Evolutionary conservation across 2,888 invertebrate genomes (phyloP).

Genomic region (Mesodorylaimus sp.): DNA sequence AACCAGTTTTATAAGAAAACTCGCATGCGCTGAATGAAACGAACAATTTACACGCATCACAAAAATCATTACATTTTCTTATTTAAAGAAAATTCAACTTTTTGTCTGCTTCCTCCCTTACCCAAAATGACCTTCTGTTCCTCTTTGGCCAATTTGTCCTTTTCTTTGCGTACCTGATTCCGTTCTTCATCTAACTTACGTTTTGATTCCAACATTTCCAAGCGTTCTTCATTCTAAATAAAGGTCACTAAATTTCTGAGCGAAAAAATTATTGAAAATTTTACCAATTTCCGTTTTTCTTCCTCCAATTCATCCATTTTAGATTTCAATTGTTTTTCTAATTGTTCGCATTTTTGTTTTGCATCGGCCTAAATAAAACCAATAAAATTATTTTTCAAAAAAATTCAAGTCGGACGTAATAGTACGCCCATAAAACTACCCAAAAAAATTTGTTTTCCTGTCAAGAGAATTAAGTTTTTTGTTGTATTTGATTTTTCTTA

Average conservation of each 20-base stretch:
- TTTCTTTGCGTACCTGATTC: slow-evolving; percentile 17
- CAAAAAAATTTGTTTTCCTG: neutral
- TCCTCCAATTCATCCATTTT: slow-evolving; percentile 20
- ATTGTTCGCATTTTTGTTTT: slow-evolving; percentile 16
- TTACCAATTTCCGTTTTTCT: slow-evolving; percentile 20
- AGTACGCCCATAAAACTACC: neutral
- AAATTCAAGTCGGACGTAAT: too few relatives aligned
- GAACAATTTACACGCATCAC: too few relatives aligned
- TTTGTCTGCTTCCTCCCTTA: slow-evolving; percentile 18
- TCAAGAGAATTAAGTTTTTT: too few relatives aligned
- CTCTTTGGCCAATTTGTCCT: slow-evolving; percentile 16
- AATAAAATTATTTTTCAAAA: too few relatives aligned
- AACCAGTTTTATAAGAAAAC: too few relatives aligned
- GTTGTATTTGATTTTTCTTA: neutral
- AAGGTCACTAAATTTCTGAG: neutral
- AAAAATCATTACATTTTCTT: neutral
- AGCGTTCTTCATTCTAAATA: slow-evolving; percentile 22
- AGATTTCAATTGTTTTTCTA: slow-evolving; percentile 18
- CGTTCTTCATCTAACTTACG: slow-evolving; percentile 21
- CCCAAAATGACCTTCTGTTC: slow-evolving; percentile 25
- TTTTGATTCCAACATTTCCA: slow-evolving; percentile 23
- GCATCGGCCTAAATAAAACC: slow-evolving; percentile 19
- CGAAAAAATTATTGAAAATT: slow-evolving; percentile 10
- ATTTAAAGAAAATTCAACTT: neutral
- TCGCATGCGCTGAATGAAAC: too few relatives aligned